Base-by-base conservation (phyloP, 2,888 invertebrate species). In the Notodonta ziczac region DNA sequence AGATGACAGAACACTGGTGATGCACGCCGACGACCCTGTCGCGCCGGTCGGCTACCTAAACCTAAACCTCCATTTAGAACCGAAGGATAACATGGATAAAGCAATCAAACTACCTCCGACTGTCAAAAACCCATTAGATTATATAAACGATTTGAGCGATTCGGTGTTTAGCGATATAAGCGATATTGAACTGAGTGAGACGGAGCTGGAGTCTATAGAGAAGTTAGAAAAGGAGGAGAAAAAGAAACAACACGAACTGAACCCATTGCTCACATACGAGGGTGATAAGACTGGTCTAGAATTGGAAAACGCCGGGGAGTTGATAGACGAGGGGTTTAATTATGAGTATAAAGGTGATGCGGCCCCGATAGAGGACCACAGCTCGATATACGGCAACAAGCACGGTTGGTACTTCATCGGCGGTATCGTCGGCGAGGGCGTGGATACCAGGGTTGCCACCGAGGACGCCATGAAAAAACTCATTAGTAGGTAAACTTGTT, bases 31-130 rank as follows among this genome's bases (percentile, higher is more conserved):
- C 78, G 98, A 99, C 94, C 96, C 97, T 3, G 96, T 99, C 82
- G 98, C 98, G 40, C 98, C 99, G 8, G 99, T 99, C 59, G 99
- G 98, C 44, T 99, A 98, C 88, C 94, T 99, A 62, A 98, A 97
- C 88, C 95, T 99, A 74, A 97, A 97, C 89, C 90, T 99, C 67
- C 97, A 96, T 79, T 94, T 99, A 78, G 97, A 97, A 89, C 85
- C 94, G 59, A 96, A 96, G 88, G 90, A 95, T 24, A 91, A 92
- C 58, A 83, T 82, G 59, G 83, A 85, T 51, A 84, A 89, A 77
- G 84, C 86, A 66, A 79, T 83, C 24, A 82, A 83, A 77, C 84
- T 91, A 82, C 93, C 91, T 77, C 89, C 88, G 50, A 90, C 86
- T 65, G 86, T 95, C 24, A 95, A 95, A 85, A 94, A 89, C 77